These are phyloP conservation scores for Drosophila biarmipes DNA, from an alignment of 1,140 invertebrate species.

Conservation along the genomic window DNA sequence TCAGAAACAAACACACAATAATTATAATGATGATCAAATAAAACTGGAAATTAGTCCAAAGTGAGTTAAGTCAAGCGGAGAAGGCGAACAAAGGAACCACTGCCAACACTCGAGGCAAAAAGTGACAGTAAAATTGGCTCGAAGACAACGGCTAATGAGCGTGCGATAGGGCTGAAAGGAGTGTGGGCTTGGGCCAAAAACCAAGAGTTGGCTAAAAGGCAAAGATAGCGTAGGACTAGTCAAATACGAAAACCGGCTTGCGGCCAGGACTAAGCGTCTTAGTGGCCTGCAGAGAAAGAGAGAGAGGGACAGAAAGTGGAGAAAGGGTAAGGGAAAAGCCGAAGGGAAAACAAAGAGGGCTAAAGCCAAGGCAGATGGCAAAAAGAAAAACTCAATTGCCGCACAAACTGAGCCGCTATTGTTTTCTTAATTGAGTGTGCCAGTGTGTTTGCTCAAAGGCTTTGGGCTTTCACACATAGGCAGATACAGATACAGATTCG, in stretches of 20 bases:
- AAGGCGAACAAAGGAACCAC: conserved; percentile 31
- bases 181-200: neutral
- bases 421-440: conserved; percentile 60
- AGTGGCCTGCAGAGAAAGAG: conserved; percentile 1
- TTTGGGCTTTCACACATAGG: neutral
- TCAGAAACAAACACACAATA: conserved; percentile 30
- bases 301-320: too few species aligned
- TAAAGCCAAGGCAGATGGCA: conserved; percentile 36
- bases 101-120: conserved; percentile 31
- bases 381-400: conserved; percentile 52
- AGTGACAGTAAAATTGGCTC: conserved; percentile 39
- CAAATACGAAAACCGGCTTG: conserved; percentile 44
- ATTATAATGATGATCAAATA: conserved; percentile 47
- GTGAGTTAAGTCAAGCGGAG: conserved; percentile 26
- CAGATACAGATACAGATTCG: neutral
- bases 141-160: conserved; percentile 54
- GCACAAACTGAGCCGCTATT: conserved; percentile 53
- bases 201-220: conserved; percentile 17
- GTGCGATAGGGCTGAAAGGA: conserved; percentile 11
- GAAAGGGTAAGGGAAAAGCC: conserved; percentile 6
- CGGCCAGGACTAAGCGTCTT: conserved; percentile 43
- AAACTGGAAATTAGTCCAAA: conserved; percentile 27
- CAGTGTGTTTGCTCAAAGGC: conserved; percentile 36
- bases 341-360: conserved; percentile 39
- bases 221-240: conserved; percentile 20